Conservation (phyloP, 2,888 invertebrate species). For the Spicauda simplicius region DNA sequence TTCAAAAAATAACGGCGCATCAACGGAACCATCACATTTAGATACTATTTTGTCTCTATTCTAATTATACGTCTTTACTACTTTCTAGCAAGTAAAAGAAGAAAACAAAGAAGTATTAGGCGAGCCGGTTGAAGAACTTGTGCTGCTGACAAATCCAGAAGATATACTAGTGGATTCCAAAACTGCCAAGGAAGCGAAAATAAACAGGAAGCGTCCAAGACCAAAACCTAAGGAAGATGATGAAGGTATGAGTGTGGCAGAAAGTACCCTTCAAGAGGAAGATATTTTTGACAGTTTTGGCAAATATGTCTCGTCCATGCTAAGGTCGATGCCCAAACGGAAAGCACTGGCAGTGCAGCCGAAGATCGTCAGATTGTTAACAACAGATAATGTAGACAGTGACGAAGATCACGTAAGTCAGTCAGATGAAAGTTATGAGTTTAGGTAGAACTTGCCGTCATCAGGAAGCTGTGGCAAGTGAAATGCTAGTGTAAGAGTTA, state of each 20-base stretch:
- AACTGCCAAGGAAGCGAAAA: not conserved
- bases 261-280: conserved; percentile 29
- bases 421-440: not conserved
- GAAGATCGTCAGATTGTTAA: conserved; percentile 40
- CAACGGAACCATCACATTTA: no score
- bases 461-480: no score
- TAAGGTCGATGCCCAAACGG: conserved; percentile 51
- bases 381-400: conserved; percentile 15
- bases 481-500: no score
- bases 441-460: not conserved
- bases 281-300: conserved; percentile 58
- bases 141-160: conserved; percentile 25
- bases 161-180: not conserved
- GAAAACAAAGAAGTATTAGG: not conserved
- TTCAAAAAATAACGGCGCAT: no score
- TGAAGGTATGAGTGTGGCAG: not conserved
- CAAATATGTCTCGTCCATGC: conserved; percentile 55
- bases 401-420: conserved; percentile 15
- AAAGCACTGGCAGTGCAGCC: conserved; percentile 56
- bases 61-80: not conserved
- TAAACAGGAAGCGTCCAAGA: conserved; percentile 1
- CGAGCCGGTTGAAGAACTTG: conserved; percentile 18
- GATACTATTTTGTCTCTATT: not conserved
- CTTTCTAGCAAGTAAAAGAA: conserved; percentile 5
- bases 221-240: not conserved